These are phyloP conservation scores for Podargus strigoides DNA, from an alignment of 2,797 vertebrate species.

Conservation along the genomic window DNA sequence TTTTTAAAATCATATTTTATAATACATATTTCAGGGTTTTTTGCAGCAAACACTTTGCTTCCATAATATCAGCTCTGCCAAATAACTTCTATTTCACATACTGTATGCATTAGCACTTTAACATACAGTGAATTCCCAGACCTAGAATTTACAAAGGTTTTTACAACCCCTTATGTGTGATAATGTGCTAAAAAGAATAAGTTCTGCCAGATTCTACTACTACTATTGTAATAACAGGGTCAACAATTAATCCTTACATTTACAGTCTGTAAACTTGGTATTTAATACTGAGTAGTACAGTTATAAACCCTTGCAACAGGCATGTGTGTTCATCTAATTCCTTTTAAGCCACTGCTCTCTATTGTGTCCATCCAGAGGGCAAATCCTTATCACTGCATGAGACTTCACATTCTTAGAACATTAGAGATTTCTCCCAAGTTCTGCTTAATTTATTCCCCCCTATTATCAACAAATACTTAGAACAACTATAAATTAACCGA, in stretches of 20 bases:
- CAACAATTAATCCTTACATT: constrained; percentile 43
- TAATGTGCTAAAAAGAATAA: constrained; percentile 42
- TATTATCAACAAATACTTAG: constrained; percentile 28
- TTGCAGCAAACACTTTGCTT: neutral
- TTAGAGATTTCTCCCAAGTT: neutral
- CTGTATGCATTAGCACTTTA: constrained; percentile 34
- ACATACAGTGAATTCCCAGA: constrained; percentile 35
- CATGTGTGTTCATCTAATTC: constrained; percentile 6
- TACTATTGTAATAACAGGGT: constrained; percentile 9
- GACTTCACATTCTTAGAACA: neutral
- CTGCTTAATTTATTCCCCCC: constrained; percentile 21
- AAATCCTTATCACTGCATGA: constrained; percentile 33
- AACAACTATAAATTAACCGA: constrained; percentile 51
- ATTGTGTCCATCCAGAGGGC: constrained; percentile 14
- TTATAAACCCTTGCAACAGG: constrained; percentile 20
- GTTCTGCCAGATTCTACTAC: constrained; percentile 10
- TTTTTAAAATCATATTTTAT: neutral
- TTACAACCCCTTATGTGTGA: constrained; percentile 15
- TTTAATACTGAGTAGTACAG: constrained; percentile 10
- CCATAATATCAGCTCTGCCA: neutral
- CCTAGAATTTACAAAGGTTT: constrained; percentile 24
- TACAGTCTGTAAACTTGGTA: constrained; percentile 26
- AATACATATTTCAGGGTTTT: neutral
- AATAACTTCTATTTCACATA: constrained; percentile 8
- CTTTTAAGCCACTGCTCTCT: constrained; percentile 3